Conservation (phyloP, 1,140 invertebrate genomes). For the Octopus sinensis region DNA sequence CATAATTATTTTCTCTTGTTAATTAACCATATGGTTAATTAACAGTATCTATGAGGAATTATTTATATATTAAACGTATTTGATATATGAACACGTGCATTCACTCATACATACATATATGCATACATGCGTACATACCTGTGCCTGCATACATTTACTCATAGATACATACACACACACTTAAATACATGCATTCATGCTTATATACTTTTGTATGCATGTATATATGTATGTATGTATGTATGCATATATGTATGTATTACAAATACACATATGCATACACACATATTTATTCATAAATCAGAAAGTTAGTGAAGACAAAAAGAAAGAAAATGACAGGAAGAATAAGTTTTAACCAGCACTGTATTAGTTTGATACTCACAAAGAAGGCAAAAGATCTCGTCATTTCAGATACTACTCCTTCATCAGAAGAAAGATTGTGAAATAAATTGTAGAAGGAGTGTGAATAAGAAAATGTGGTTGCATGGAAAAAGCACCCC, state of each 20-base stretch:
- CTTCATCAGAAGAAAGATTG: too few relatives aligned
- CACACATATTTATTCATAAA: not conserved
- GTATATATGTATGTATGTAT: not conserved
- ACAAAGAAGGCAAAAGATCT: too few relatives aligned
- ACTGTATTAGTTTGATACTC: too few relatives aligned
- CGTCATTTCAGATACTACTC: too few relatives aligned
- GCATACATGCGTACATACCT: not conserved
- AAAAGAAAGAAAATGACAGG: not conserved
- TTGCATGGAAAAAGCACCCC: too few relatives aligned
- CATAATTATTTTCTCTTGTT: too few relatives aligned
- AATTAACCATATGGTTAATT: too few relatives aligned
- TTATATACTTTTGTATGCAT: not conserved
- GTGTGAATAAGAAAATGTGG: too few relatives aligned
- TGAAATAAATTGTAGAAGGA: too few relatives aligned
- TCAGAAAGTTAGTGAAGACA: not conserved
- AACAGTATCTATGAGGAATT: too few relatives aligned
- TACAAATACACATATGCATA: conserved; percentile 4
- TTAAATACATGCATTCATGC: not conserved
- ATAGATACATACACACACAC: not conserved
- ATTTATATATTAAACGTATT: too few relatives aligned
- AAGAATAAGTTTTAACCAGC: too few relatives aligned
- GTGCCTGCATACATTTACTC: not conserved
- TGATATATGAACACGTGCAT: not conserved
- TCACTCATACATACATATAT: not conserved
- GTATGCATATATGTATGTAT: not conserved